Percentiles rank a stretch among this genome's conserved stretches.
Conservation (phyloP, 2,888 invertebrate genomes). For the Coremacera marginata region DNA sequence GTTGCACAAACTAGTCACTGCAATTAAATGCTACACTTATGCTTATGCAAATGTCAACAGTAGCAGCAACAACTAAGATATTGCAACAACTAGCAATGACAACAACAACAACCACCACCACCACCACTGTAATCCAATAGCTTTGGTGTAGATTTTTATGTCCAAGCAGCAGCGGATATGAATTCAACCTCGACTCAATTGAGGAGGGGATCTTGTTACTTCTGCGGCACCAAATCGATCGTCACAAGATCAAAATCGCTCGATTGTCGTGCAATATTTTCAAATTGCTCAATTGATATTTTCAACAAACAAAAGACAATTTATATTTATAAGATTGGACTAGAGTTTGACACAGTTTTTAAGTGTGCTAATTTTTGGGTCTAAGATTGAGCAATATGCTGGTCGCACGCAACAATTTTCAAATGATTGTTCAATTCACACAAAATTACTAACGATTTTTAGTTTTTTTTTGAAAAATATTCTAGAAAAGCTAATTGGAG, state of each 20-base stretch:
- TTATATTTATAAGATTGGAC: conserved; percentile 39
- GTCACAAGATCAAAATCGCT: conserved; percentile 2
- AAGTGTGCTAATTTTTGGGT: conserved; percentile 9
- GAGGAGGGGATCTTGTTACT: conserved; percentile 7
- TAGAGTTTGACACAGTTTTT: conserved; percentile 26
- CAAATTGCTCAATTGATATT: conserved; percentile 39
- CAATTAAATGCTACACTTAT: conserved; percentile 40
- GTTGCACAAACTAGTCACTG: conserved; percentile 13
- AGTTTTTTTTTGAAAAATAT: neutral
- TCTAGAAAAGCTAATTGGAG: neutral
- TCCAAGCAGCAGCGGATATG: conserved; percentile 1
- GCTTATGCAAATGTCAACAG: conserved; percentile 39
- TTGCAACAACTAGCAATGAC: neutral
- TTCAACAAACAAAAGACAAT: conserved; percentile 40
- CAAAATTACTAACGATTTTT: neutral
- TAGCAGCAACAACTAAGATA: neutral
- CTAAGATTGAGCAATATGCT: conserved; percentile 36
- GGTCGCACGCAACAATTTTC: conserved; percentile 9
- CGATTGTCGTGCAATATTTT: conserved; percentile 7
- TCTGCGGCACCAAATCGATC: conserved; percentile 26
- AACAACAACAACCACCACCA: too few relatives aligned
- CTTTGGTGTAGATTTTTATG: conserved; percentile 29
- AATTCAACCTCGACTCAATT: neutral
- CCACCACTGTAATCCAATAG: neutral
- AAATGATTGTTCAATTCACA: neutral